phyloP scores from a whole-genome alignment of 2,113 vertebrate genomes.

The Notechis scutatus region DNA sequence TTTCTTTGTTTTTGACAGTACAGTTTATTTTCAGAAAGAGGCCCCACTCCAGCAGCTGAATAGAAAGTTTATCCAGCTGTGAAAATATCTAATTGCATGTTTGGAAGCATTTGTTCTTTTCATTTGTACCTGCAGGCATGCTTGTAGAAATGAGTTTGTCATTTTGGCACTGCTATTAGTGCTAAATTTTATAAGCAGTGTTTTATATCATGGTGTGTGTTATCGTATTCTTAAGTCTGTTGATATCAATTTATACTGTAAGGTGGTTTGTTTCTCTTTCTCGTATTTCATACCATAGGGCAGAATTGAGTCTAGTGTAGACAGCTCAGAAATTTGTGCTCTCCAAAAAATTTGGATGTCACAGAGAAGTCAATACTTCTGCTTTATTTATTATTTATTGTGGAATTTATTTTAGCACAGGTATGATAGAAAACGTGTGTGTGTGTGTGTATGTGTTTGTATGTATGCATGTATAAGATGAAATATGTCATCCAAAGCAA shows the following conservation, averaged over 20 bases:
- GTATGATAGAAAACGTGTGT: neutral
- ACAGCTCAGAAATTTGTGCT: neutral
- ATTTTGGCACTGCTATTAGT: neutral
- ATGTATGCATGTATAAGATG: neutral
- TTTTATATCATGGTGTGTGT: neutral
- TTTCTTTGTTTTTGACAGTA: neutral
- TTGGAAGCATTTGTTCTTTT: constrained; percentile 39
- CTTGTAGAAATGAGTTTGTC: constrained; percentile 10
- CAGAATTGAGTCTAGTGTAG: neutral
- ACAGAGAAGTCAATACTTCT: neutral
- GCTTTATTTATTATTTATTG: neutral
- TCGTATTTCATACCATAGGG: neutral
- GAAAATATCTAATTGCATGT: neutral
- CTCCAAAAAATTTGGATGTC: neutral
- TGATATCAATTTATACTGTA: neutral
- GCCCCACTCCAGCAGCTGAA: constrained; percentile 29
- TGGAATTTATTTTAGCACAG: neutral
- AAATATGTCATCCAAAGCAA: neutral
- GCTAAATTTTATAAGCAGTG: constrained; percentile 1
- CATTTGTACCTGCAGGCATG: constrained; percentile 33
- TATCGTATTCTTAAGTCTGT: neutral
- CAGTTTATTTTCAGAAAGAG: constrained; percentile 33
- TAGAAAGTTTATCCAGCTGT: neutral
- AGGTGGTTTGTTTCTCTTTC: neutral
- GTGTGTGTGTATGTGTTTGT: too few relatives aligned